Conservation (phyloP, 37 sponge, comb jelly and placozoan genomes). For the Cliona cf. orientalis region DNA sequence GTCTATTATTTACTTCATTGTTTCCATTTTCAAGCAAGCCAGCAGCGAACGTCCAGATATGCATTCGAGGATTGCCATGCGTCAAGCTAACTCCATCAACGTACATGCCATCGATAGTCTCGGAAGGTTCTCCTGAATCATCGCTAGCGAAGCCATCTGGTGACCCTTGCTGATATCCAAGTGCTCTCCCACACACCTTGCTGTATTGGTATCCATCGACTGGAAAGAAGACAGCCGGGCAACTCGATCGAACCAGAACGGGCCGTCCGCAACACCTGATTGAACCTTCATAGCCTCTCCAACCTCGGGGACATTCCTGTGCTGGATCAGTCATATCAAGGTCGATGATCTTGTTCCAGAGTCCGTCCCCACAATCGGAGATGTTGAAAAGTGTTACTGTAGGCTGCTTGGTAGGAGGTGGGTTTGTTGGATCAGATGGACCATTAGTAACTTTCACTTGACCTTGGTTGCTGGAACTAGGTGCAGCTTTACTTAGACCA, state of each 20-base stretch:
- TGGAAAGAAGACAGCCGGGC: conserved; percentile 2
- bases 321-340: conserved; percentile 26
- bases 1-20: not conserved
- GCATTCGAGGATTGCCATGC: conserved; percentile 28
- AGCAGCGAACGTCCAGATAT: conserved; percentile 32
- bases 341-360: conserved; percentile 17
- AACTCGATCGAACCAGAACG: not conserved
- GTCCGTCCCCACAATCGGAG: conserved; percentile 6
- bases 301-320: conserved; percentile 33
- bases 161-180: conserved; percentile 34
- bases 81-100: conserved; percentile 40
- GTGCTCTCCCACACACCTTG: conserved; percentile 39
- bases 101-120: conserved; percentile 18
- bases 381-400: not conserved
- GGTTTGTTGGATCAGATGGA: not conserved
- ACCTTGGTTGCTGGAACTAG: not conserved
- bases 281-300: not conserved
- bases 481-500: not conserved
- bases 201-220: not conserved
- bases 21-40: conserved; percentile 6
- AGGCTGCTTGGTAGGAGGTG: not conserved
- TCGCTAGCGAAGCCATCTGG: conserved; percentile 25
- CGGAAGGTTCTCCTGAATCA: not conserved
- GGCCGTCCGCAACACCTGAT: conserved; percentile 18
- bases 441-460: too few species aligned